Evolutionary conservation across 1,140 invertebrate genomes (phyloP).

Genomic region (Tribolium castaneum): DNA sequence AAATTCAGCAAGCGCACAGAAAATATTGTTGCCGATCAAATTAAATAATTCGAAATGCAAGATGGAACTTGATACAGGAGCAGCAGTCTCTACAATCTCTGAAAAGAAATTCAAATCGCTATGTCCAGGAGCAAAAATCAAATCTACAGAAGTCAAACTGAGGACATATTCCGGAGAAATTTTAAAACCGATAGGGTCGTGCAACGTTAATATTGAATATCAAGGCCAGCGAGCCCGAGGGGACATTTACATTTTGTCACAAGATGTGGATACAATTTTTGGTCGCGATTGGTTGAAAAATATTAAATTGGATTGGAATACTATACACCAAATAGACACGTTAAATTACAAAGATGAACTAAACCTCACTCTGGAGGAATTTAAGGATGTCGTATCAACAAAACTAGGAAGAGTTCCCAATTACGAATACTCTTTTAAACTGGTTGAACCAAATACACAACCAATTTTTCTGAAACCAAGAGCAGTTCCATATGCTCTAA

Average conservation of each 20-base stretch:
- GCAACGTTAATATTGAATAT: not conserved
- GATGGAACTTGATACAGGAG: constrained; percentile 11
- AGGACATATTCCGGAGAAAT: not conserved
- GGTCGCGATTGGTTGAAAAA: constrained; percentile 7
- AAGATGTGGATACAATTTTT: constrained; percentile 12
- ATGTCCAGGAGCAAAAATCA: constrained; percentile 11
- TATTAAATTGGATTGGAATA: not conserved
- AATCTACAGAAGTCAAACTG: not conserved
- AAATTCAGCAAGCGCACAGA: not conserved
- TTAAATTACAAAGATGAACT: not conserved
- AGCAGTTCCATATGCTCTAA: constrained; percentile 51
- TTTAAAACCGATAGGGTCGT: no score
- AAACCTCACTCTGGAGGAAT: not conserved
- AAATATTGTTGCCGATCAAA: not conserved
- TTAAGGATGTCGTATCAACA: not conserved
- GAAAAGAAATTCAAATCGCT: not conserved
- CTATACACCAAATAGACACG: not conserved
- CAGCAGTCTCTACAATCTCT: not conserved
- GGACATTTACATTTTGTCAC: not conserved
- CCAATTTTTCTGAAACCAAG: constrained; percentile 54
- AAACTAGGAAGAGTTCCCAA: constrained; percentile 22
- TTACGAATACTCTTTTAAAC: not conserved
- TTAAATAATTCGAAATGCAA: constrained; percentile 2
- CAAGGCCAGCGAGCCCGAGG: not conserved
- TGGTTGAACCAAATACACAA: constrained; percentile 31